phyloP scores from a whole-genome alignment of 2,797 vertebrate species.

The Neosilurus hyrtlii region DNA sequence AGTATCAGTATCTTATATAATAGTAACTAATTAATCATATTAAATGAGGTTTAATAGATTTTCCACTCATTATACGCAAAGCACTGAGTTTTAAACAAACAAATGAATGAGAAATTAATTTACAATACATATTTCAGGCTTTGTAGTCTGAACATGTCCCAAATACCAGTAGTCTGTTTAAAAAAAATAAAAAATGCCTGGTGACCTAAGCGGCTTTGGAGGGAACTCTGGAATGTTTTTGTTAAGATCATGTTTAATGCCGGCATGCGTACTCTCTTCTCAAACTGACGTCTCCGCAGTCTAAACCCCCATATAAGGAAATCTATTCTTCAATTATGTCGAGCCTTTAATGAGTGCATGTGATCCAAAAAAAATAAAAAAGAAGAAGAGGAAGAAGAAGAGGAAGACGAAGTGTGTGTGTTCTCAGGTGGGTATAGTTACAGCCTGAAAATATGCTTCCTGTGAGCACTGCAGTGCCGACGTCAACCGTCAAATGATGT shows the following conservation, averaged over 20 bases:
- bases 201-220: conserved; percentile 36
- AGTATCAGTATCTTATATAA: background rate
- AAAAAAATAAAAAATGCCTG: conserved; percentile 14
- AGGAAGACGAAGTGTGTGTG: background rate
- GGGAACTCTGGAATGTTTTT: conserved; percentile 44
- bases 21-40: background rate
- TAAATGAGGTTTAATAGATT: background rate
- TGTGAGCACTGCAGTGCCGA: background rate
- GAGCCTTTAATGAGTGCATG: conserved; percentile 4
- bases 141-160: background rate
- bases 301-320: conserved; percentile 34
- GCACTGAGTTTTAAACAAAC: background rate
- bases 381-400: too few relatives aligned
- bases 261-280: conserved; percentile 26
- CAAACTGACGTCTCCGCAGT: conserved; percentile 14
- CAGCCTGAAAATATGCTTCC: background rate
- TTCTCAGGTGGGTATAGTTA: conserved; percentile 33
- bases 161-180: conserved; percentile 19
- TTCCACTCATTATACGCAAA: background rate
- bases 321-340: conserved; percentile 16
- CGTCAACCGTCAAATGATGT: conserved; percentile 25
- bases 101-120: background rate
- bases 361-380: background rate
- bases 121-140: background rate
- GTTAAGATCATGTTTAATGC: conserved; percentile 46